Base-by-base conservation (phyloP, 1,140 invertebrate genomes). In the Rhizoglyphus robini region DNA sequence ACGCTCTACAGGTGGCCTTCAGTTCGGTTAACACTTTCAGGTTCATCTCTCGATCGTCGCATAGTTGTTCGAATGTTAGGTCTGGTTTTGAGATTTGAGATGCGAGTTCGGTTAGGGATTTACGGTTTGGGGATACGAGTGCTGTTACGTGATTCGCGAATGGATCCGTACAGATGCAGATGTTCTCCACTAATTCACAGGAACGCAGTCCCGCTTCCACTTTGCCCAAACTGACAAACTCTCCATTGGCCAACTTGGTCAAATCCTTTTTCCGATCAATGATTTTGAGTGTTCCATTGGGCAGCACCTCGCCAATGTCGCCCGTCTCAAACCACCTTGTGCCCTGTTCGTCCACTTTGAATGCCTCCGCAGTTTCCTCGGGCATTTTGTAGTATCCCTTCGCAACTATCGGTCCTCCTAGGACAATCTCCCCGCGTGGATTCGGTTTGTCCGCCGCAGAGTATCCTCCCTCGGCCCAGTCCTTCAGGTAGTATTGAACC, bases 241-340 rank as follows among this genome's bases (percentile, higher is more conserved):
- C 80, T 31, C 80, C 80, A 68, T 65, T 65, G 15, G 29, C 75
- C 3, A 98, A 79, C 78, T 98, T 98, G 13, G 97, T 90, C 66
- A 98, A 80, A 79, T 99, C 95, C 77, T 99, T 99, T 79, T 96
- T 97, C 66, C 95, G 88, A 34, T 72, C 70, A 73, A 98, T 96
- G 72, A 99, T 96, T 80, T 88, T 90, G 46, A 99, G 84, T 71
- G 84, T 86, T 36, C 96, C 96, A 78, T 98, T 92, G 27, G 81
- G 77, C 47, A 93, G 86, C 68, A 96, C 78, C 80, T 95, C 89
- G 3, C 88, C 94, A 78, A 99, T 90, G 77, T 99, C 96, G 2
- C 95, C 96, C 54, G 91, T 93, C 70, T 84, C 85, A 77, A 98
- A 86, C 69, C 76, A 77, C 25, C 72, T 48, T 31, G 70, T 67